These are phyloP conservation scores for Rhinophrynus dorsalis DNA, from an alignment of 2,797 vertebrate genomes.

Conservation along the genomic window DNA sequence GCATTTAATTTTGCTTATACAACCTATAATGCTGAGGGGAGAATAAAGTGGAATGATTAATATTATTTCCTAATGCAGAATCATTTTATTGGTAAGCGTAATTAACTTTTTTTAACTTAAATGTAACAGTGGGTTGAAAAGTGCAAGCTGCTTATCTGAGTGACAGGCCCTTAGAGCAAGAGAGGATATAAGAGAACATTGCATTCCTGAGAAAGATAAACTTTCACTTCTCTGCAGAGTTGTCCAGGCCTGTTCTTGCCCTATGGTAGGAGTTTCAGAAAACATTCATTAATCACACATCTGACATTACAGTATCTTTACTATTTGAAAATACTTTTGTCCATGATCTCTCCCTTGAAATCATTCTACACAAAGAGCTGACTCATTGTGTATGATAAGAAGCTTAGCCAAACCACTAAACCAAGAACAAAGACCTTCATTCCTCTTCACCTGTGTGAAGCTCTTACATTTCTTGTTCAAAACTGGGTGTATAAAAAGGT, in stretches of 20 bases:
- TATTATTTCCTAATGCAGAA: too few relatives aligned
- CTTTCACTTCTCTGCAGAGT: neutral
- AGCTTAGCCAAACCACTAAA: constrained; percentile 27
- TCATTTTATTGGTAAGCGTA: too few relatives aligned
- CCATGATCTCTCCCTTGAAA: constrained; percentile 4
- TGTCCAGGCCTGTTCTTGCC: constrained; percentile 17
- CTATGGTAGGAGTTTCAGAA: too few relatives aligned
- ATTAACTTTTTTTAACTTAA: too few relatives aligned
- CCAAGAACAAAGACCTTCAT: constrained; percentile 12
- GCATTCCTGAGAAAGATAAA: neutral
- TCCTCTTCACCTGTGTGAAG: neutral
- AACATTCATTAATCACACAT: constrained; percentile 2
- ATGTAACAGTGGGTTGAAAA: too few relatives aligned
- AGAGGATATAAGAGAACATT: neutral
- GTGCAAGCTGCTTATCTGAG: too few relatives aligned
- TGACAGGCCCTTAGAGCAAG: neutral
- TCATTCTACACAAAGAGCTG: neutral
- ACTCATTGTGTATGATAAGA: neutral
- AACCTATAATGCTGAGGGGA: too few relatives aligned
- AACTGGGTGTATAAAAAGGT: constrained; percentile 2
- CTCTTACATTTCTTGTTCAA: neutral
- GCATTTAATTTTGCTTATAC: too few relatives aligned
- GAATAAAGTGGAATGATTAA: too few relatives aligned
- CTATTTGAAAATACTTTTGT: neutral
- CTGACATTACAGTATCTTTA: constrained; percentile 19